phyloP scores from a whole-genome alignment of 1,140 invertebrate species.

The Aricia agestis region DNA sequence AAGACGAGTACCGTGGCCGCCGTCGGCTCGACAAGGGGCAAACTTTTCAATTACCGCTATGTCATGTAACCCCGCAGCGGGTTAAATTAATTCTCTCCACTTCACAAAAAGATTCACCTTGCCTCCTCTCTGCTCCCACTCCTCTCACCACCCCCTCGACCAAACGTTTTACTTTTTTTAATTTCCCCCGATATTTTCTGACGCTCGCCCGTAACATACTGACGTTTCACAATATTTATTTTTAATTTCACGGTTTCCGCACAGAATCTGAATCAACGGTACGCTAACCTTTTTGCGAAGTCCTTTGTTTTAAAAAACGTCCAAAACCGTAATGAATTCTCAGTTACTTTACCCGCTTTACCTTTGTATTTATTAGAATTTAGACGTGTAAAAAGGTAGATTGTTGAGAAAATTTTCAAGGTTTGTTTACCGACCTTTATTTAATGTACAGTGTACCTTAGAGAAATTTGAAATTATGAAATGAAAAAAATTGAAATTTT shows the following conservation, averaged over 20 bases:
- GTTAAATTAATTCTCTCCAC: constrained; percentile 77
- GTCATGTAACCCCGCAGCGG: constrained; percentile 76
- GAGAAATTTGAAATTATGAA: too few relatives aligned
- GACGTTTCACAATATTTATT: constrained; percentile 77
- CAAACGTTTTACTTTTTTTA: constrained; percentile 51
- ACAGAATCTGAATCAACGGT: constrained; percentile 57
- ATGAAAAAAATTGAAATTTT: too few relatives aligned
- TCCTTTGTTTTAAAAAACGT: constrained; percentile 56
- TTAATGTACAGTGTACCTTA: too few relatives aligned
- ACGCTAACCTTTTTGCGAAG: constrained; percentile 55
- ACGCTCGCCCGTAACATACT: constrained; percentile 69
- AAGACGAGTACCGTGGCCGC: constrained; percentile 37
- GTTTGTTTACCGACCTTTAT: too few relatives aligned
- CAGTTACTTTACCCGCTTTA: constrained; percentile 28
- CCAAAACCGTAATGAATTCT: constrained; percentile 55
- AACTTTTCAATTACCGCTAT: constrained; percentile 77
- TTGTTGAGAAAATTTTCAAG: constrained; percentile 7
- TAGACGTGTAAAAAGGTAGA: neutral
- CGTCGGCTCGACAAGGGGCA: constrained; percentile 60
- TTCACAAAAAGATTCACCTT: constrained; percentile 76
- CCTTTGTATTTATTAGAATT: constrained; percentile 3
- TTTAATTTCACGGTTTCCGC: constrained; percentile 72
- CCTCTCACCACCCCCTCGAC: constrained; percentile 34
- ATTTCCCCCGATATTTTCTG: constrained; percentile 57
- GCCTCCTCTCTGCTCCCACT: constrained; percentile 41